Evolutionary conservation across 2,888 invertebrate genomes (phyloP).

Genomic region (Calameuta filiformis): DNA sequence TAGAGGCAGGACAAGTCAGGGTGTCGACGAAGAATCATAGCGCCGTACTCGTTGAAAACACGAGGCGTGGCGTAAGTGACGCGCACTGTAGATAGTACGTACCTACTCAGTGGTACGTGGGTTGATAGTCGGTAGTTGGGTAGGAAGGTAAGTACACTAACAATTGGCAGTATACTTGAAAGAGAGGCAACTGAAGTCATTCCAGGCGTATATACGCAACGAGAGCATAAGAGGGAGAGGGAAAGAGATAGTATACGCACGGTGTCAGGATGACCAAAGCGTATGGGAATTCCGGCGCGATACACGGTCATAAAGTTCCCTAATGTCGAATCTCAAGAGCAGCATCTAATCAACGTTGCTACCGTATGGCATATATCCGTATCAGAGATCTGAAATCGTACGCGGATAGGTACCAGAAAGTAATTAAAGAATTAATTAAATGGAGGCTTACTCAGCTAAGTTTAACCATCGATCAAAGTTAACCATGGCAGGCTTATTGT

Average conservation of each 20-base stretch:
- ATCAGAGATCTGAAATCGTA: conserved; percentile 40
- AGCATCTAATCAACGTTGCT: conserved; percentile 24
- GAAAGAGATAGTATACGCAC: not conserved
- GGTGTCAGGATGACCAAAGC: not conserved
- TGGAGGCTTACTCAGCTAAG: conserved; percentile 63
- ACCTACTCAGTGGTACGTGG: not conserved
- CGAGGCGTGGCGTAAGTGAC: conserved; percentile 33
- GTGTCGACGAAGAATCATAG: not conserved
- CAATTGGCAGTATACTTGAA: not conserved
- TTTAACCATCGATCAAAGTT: conserved; percentile 57
- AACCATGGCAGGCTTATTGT: conserved; percentile 50
- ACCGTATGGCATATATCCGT: conserved; percentile 42
- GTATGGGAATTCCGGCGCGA: not conserved
- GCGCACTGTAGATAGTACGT: conserved; percentile 19
- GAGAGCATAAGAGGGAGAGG: not conserved
- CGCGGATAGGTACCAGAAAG: conserved; percentile 41
- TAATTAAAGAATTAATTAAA: conserved; percentile 65
- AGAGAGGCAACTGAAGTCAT: not conserved
- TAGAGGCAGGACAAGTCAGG: not conserved
- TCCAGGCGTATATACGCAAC: not conserved
- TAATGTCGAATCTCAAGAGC: not conserved
- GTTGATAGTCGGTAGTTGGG: not conserved
- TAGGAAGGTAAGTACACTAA: not conserved
- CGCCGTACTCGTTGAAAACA: conserved; percentile 14
- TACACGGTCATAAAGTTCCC: not conserved